Conservation (phyloP, 2,797 vertebrate species). For the Cephalopachus bancanus region DNA sequence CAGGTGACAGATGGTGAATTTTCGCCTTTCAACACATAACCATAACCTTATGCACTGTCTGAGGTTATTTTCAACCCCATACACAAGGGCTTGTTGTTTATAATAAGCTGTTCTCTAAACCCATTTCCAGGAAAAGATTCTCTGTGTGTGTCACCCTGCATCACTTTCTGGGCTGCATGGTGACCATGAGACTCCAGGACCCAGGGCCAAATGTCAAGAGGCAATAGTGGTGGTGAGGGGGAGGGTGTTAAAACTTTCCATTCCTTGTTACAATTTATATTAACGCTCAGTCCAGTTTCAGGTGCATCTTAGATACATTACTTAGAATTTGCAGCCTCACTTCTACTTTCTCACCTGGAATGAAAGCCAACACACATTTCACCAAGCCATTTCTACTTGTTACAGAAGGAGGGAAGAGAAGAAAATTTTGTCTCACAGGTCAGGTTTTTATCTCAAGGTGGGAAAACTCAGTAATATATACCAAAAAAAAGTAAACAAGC, state of each 20-base stretch:
- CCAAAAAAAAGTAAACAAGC: constrained; percentile 67
- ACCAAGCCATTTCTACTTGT: constrained; percentile 61
- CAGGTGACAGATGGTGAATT: constrained; percentile 83
- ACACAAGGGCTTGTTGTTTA: constrained; percentile 79
- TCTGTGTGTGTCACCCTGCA: constrained; percentile 54
- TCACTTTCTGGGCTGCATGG: background rate
- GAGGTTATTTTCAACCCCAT: constrained; percentile 86
- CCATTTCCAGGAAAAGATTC: constrained; percentile 85
- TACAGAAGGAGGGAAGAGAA: constrained; percentile 53
- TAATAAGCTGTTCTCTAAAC: constrained; percentile 79
- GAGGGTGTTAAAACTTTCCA: background rate
- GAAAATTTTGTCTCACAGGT: constrained; percentile 69
- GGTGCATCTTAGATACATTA: background rate
- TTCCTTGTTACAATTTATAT: constrained; percentile 34
- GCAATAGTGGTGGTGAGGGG: background rate
- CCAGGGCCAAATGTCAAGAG: constrained; percentile 55
- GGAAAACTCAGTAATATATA: constrained; percentile 71
- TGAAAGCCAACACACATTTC: constrained; percentile 62
- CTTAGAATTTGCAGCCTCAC: background rate
- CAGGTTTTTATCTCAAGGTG: constrained; percentile 70
- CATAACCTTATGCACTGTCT: constrained; percentile 80
- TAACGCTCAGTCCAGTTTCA: background rate
- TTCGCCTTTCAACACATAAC: constrained; percentile 86
- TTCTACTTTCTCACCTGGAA: constrained; percentile 70
- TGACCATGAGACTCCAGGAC: background rate